Percentiles rank a stretch among this genome's conserved stretches.
These are phyloP conservation scores for Enoplosus armatus DNA, from an alignment of 2,797 vertebrate species.

Conservation along the genomic window DNA sequence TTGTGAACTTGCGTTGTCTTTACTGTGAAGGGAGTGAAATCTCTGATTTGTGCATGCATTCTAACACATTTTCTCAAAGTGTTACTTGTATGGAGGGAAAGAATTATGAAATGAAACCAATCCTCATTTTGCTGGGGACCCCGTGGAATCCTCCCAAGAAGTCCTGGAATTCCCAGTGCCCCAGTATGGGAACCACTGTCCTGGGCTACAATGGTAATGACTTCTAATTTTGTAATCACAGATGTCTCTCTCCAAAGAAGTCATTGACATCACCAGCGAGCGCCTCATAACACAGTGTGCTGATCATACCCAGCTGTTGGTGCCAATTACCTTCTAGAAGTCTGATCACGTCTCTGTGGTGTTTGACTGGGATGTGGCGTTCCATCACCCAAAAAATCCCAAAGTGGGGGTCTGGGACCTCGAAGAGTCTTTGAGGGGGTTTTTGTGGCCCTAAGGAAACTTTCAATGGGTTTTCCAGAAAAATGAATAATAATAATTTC, in stretches of 20 bases:
- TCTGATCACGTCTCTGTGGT: conserved; percentile 45
- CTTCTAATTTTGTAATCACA: conserved; percentile 77
- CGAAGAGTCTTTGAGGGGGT: background rate
- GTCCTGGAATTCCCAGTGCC: conserved; percentile 53
- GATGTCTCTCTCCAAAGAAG: conserved; percentile 71
- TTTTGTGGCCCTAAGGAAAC: background rate
- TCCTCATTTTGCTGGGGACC: conserved; percentile 46
- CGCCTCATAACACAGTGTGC: conserved; percentile 69
- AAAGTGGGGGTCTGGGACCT: conserved; percentile 20
- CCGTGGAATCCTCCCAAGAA: conserved; percentile 47
- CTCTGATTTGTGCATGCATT: background rate
- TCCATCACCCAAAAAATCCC: conserved; percentile 42
- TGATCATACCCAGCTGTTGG: conserved; percentile 73
- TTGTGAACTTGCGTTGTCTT: conserved; percentile 50
- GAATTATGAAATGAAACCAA: conserved; percentile 62
- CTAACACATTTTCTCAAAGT: conserved; percentile 14
- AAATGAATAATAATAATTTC: conserved; percentile 7
- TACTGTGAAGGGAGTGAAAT: conserved; percentile 33
- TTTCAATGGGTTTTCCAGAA: background rate
- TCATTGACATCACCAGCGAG: conserved; percentile 76
- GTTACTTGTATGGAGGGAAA: conserved; percentile 41
- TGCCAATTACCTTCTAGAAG: conserved; percentile 70
- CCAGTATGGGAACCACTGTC: conserved; percentile 55
- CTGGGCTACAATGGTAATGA: conserved; percentile 69
- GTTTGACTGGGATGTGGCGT: conserved; percentile 42